Evolutionary conservation across 2,888 invertebrate genomes (phyloP), one percentile per base, ranked within the genome.

Genomic region (Andrena bicolor): DNA sequence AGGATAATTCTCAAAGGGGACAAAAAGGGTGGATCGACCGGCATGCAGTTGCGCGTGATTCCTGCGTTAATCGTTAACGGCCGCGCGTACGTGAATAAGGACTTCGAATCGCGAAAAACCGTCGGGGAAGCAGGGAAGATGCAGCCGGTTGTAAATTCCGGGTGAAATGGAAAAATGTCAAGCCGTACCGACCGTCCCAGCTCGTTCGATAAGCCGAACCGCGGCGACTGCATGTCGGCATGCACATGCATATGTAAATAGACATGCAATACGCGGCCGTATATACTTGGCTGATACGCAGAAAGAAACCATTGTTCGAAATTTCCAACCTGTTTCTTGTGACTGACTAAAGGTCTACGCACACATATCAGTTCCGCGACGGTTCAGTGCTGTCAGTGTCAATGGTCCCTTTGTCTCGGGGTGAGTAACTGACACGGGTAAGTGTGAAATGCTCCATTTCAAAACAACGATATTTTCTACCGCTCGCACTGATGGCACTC

Each of bases 241-340:
- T 76, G 80, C 87, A 66, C 83, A 85, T 89, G 80, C 85, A 89
- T 88, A 88, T 82, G 89, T 83, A 88, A 88, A 89, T 82, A 63
- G 79, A 73, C 82, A 61, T 68, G 74, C 75, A 70, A 82, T 80
- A 78, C 76, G 65, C 71, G 63, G n/a, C 30, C 51, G 64, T 28
- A 20, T 74, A 68, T 66, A 56, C 63, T 23, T 56, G 72, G 30
- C 75, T 61, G 64, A 32, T 60, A 66, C 80, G 41, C 60, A 70
- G 53, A 75, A 73, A 78, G 68, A 66, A 56, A 68, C 68, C 76
- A 83, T 82, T 83, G 80, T 80, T 79, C 69, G 51, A 76, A 85
- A 82, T 77, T 79, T 73, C 56, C 79, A 53, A 63, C 48, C 10
- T 35, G n/a, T 35, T 66, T 58, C 61, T 74, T 41, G 6, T n/a